Percentiles rank a stretch among this genome's conserved stretches.
Conservation (phyloP, 1,140 invertebrate genomes). For the Temnothorax curvispinosus region DNA sequence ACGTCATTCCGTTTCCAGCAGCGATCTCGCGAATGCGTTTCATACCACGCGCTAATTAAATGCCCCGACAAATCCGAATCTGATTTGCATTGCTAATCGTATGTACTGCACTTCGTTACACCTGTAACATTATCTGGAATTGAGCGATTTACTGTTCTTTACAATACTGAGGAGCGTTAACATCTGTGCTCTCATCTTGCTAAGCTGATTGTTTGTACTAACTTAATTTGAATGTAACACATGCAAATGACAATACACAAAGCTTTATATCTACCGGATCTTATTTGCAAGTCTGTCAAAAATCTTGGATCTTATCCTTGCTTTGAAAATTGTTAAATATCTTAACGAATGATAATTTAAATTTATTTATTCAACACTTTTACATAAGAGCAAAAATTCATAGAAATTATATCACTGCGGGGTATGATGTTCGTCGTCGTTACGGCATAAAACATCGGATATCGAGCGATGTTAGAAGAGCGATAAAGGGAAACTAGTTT, state of each 20-base stretch:
- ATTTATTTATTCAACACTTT: not conserved
- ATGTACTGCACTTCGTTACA: slow-evolving; percentile 27
- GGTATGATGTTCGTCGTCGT: not conserved
- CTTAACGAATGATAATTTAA: not conserved
- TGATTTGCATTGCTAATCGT: slow-evolving; percentile 54
- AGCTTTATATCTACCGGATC: too few relatives aligned
- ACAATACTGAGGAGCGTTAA: not conserved
- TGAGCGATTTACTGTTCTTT: slow-evolving; percentile 29
- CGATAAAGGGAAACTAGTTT: slow-evolving; percentile 55
- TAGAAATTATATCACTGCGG: not conserved
- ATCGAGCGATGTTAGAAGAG: slow-evolving; percentile 37
- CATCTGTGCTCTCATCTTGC: not conserved
- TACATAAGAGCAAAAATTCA: not conserved
- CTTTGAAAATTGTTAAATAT: not conserved
- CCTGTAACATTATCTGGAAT: slow-evolving; percentile 50
- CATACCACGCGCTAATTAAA: slow-evolving; percentile 47
- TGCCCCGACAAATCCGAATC: slow-evolving; percentile 36
- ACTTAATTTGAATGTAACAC: not conserved
- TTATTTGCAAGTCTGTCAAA: not conserved
- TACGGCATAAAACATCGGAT: not conserved
- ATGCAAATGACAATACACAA: not conserved
- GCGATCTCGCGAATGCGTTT: slow-evolving; percentile 21
- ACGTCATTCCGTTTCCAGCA: slow-evolving; percentile 39
- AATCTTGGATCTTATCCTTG: not conserved
- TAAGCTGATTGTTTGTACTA: not conserved